Base-by-base conservation (phyloP, 2,888 invertebrate species). In the Pollenia angustigena region DNA sequence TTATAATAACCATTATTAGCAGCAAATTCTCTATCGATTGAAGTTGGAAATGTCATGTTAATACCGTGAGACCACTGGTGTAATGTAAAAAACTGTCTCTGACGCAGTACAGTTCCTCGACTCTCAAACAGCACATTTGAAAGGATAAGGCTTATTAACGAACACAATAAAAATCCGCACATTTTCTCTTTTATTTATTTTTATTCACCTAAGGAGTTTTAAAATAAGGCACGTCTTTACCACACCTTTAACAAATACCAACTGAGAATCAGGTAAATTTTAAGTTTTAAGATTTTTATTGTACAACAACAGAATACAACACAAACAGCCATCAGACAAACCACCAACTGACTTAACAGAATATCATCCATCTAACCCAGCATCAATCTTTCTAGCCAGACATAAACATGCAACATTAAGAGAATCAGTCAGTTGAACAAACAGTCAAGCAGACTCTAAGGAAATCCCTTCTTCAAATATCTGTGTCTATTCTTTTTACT, bases 61-160 rank as follows among this genome's bases (percentile, higher is more conserved):
- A 97, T 90, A 82, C 95, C 94, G 16, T n/a, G 75, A 0, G 94
- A 93, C 97, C 97, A 97, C 90, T 96, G 95, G 88, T 95, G 94
- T 12, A 96, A 93, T 0, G 94, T 93, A 44, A 89, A 88, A 48
- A 92, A 89, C 75, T 94, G 93, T 58, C 82, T 44, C 78, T 85
- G 71, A 4, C 52, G 88, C 89, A 91, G 88, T 89, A 89, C 80
- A 81, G 52, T 62, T 79, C 78, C 60, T 50, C 72, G 80, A 58
- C 18, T 71, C 11, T 58, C 56, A 12, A 42, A 16, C 23, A 79
- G 11, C 16, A 32, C 8, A 14, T 68, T n/a, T 4, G 18, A 78
- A 56, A 81, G 50, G 44, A 81, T 79, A 23, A 83, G 50, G 60
- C 16, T 74, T 42, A 62, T 46, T 23, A 80, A 60, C 16, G 18